These are phyloP conservation scores for Microcebus griseorufus DNA, from an alignment of 2,113 vertebrate species.

Conservation along the genomic window DNA sequence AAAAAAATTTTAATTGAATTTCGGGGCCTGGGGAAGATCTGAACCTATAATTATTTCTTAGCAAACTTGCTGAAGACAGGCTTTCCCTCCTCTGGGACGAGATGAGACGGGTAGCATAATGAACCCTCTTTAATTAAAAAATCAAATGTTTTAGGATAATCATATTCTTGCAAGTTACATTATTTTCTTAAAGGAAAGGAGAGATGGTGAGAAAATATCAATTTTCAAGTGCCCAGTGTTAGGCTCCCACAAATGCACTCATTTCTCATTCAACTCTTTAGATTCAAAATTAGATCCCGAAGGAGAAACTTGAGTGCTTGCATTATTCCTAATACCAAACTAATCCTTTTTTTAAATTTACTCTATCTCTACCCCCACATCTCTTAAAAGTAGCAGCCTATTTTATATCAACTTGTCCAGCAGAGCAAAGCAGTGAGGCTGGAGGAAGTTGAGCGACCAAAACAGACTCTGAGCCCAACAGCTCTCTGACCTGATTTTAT, in stretches of 20 bases:
- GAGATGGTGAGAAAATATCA: constrained; percentile 53
- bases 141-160: constrained; percentile 80
- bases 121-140: constrained; percentile 82
- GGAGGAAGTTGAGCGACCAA: neutral
- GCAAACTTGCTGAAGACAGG: constrained; percentile 81
- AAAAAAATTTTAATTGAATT: constrained; percentile 82
- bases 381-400: constrained; percentile 22
- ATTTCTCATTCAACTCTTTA: neutral
- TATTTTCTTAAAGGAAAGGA: constrained; percentile 55
- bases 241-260: neutral
- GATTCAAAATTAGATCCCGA: neutral
- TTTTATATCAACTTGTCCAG: neutral
- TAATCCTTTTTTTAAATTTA: neutral
- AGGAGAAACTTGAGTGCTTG: neutral
- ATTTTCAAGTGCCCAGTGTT: constrained; percentile 38
- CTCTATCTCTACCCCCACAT: neutral
- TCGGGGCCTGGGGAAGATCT: constrained; percentile 77
- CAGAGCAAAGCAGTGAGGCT: neutral
- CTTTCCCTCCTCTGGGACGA: constrained; percentile 77
- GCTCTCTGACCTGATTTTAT: constrained; percentile 11
- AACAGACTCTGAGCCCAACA: neutral
- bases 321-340: neutral
- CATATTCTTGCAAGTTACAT: constrained; percentile 73
- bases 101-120: constrained; percentile 80
- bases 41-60: constrained; percentile 83